phyloP scores from a whole-genome alignment of 2,113 vertebrate species.

The Ammodytes dubius region DNA sequence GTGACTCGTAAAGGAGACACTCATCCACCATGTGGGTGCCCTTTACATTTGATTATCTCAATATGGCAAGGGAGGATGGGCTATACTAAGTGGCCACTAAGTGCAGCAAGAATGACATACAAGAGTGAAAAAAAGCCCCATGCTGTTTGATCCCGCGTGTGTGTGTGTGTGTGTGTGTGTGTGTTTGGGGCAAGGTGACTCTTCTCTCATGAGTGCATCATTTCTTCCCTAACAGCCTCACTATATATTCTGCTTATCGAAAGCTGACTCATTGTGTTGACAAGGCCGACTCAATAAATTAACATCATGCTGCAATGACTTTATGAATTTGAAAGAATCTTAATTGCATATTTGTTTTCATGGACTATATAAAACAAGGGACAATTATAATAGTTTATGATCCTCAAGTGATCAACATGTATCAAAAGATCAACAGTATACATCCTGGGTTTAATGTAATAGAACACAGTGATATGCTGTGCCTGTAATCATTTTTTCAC shows the following conservation, averaged over 20 bases:
- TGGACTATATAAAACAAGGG: neutral
- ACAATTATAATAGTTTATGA: neutral
- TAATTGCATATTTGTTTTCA: neutral
- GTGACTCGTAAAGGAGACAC: neutral
- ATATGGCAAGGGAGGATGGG: slow-evolving; percentile 5
- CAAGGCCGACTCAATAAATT: neutral
- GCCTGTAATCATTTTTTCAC: neutral
- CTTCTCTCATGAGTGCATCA: neutral
- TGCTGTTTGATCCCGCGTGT: slow-evolving; percentile 25
- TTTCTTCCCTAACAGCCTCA: neutral
- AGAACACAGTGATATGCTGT: neutral
- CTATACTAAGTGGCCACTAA: slow-evolving; percentile 15
- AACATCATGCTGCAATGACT: neutral
- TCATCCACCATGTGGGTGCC: neutral
- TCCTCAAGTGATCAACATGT: neutral
- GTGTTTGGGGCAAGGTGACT: slow-evolving; percentile 3
- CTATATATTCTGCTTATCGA: slow-evolving; percentile 5
- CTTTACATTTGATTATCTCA: slow-evolving; percentile 18
- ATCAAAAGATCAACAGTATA: neutral
- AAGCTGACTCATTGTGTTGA: slow-evolving; percentile 43
- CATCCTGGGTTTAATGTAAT: neutral
- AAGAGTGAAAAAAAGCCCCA: slow-evolving; percentile 2
- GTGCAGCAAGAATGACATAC: slow-evolving; percentile 18
- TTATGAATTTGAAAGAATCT: neutral
- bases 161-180: slow-evolving; percentile 4